These are phyloP conservation scores for Deroplatys truncata DNA, from an alignment of 2,888 invertebrate species.

Conservation along the genomic window DNA sequence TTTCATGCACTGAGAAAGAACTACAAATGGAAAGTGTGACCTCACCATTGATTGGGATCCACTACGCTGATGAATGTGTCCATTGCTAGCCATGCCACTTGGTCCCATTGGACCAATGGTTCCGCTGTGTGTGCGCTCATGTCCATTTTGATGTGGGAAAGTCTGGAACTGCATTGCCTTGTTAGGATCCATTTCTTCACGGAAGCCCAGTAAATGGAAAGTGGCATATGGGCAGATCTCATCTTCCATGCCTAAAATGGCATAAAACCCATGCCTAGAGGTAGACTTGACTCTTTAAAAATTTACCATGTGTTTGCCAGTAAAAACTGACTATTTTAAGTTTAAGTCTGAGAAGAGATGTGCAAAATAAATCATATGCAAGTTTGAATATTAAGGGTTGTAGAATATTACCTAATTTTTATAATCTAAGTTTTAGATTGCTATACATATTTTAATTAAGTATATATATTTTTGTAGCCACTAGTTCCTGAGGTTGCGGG, in stretches of 20 bases:
- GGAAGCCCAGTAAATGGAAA: constrained; percentile 91
- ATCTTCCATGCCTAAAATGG: constrained; percentile 79
- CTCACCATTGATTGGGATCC: constrained; percentile 85
- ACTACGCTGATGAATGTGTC: constrained; percentile 76
- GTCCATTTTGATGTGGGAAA: constrained; percentile 68
- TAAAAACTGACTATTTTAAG: background rate
- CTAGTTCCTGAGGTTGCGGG: too few species aligned
- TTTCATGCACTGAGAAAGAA: background rate
- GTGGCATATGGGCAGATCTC: constrained; percentile 97
- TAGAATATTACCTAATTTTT: background rate
- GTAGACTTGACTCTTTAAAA: constrained; percentile 10
- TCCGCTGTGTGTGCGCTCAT: constrained; percentile 67
- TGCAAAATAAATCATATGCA: background rate
- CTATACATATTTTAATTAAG: background rate
- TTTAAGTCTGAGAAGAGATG: background rate
- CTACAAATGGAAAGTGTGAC: background rate
- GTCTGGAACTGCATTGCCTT: constrained; percentile 89
- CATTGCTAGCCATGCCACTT: constrained; percentile 60
- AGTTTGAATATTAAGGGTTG: background rate
- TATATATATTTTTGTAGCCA: background rate
- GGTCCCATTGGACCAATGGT: constrained; percentile 74
- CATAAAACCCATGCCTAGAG: background rate
- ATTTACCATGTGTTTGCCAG: background rate
- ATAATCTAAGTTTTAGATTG: too few species aligned
- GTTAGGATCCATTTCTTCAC: constrained; percentile 91